phyloP scores from a whole-genome alignment of 92 coral and sea anemone genomes.

The Porites lobata region DNA sequence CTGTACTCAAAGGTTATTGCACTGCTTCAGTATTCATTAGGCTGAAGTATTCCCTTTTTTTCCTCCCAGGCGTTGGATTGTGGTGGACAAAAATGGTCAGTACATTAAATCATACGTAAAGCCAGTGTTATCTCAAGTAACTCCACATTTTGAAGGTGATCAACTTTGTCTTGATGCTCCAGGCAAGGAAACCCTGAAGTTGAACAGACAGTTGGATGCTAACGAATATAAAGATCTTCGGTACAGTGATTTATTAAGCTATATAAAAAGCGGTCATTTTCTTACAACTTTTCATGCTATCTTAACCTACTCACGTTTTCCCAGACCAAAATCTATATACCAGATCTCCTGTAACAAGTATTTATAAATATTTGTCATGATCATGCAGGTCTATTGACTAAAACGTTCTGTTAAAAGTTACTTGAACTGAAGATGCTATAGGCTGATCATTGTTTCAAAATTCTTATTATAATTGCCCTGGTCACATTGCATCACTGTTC shows the following conservation, averaged over 20 bases:
- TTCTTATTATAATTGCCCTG: too few species aligned
- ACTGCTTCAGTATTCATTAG: neutral
- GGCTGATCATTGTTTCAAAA: too few species aligned
- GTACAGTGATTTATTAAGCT: conserved; percentile 25
- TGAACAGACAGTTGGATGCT: conserved; percentile 54
- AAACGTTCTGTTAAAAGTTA: too few species aligned
- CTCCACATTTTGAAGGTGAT: conserved; percentile 75
- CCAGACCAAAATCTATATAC: too few species aligned
- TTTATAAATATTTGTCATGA: too few species aligned
- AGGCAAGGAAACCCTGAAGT: conserved; percentile 82
- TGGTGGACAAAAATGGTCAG: conserved; percentile 75
- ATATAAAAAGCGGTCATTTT: too few species aligned
- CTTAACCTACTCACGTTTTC: too few species aligned
- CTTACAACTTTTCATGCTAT: too few species aligned
- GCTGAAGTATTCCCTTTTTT: neutral
- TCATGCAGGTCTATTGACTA: too few species aligned
- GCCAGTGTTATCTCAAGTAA: conserved; percentile 84
- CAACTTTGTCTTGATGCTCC: conserved; percentile 83
- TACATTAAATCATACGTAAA: conserved; percentile 52
- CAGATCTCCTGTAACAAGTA: too few species aligned
- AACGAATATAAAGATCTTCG: conserved; percentile 34
- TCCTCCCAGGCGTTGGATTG: conserved; percentile 69
- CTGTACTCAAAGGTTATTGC: neutral
- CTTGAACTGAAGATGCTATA: too few species aligned
- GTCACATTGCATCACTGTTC: too few species aligned